Conservation (phyloP, 2,797 vertebrate species). For the Xerus rutilus region DNA sequence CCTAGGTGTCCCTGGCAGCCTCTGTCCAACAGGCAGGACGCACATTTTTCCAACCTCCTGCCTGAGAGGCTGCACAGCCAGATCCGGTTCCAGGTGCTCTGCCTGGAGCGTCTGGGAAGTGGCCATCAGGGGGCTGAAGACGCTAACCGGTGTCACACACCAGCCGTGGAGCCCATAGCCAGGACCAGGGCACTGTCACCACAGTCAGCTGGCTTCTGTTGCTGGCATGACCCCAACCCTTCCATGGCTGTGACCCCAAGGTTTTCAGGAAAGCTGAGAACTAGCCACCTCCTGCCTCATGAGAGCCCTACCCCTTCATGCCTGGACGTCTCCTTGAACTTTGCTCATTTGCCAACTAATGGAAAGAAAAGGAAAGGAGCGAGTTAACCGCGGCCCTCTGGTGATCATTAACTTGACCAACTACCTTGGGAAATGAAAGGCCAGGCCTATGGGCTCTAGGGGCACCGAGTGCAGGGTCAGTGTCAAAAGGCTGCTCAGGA, state of each 20-base stretch:
- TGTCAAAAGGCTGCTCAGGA: slow-evolving; percentile 43
- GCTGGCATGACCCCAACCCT: accelerated
- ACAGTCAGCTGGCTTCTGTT: accelerated
- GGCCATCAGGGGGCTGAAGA: background rate
- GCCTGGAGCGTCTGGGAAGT: no score
- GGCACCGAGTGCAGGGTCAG: slow-evolving; percentile 31
- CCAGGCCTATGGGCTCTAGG: slow-evolving; percentile 60
- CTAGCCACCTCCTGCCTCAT: background rate
- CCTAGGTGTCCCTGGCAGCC: background rate
- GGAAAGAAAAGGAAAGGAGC: slow-evolving; percentile 54
- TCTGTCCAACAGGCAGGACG: background rate
- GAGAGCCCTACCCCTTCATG: background rate
- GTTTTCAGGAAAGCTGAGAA: background rate
- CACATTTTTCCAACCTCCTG: background rate
- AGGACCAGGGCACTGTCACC: accelerated
- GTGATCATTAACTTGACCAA: slow-evolving; percentile 65
- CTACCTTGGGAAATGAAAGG: slow-evolving; percentile 75
- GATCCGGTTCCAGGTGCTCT: background rate
- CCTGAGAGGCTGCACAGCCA: background rate
- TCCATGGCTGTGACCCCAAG: accelerated
- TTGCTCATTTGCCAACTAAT: slow-evolving; percentile 53
- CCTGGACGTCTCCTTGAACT: background rate
- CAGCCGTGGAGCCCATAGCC: accelerated
- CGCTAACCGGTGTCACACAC: no score
- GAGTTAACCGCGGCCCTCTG: slow-evolving; percentile 74